These are phyloP conservation scores for Lottia scabra DNA, from an alignment of 2,888 invertebrate genomes.

Conservation along the genomic window DNA sequence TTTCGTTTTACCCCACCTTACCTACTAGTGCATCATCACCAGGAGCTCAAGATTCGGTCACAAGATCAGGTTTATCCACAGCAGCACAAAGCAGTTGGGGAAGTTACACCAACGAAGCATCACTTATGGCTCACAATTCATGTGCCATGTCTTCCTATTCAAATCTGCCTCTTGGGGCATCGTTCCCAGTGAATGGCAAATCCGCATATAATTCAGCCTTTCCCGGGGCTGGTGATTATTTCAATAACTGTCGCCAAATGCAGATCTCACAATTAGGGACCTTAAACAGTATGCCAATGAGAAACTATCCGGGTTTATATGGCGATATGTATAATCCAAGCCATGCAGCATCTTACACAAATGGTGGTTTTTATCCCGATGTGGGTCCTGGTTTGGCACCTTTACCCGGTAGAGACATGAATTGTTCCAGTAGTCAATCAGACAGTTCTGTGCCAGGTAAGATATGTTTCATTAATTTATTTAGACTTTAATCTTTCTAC, in stretches of 20 bases:
- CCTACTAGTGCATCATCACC: constrained; percentile 52
- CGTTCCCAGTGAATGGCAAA: constrained; percentile 59
- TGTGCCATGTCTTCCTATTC: constrained; percentile 61
- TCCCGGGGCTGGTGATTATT: constrained; percentile 54
- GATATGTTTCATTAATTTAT: too few relatives aligned
- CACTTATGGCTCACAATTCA: constrained; percentile 53
- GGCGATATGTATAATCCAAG: constrained; percentile 61
- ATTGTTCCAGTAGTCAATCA: constrained; percentile 55
- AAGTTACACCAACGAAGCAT: constrained; percentile 52
- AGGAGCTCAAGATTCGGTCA: constrained; percentile 49
- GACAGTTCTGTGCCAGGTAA: constrained; percentile 58
- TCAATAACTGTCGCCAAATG: constrained; percentile 61
- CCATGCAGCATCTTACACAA: constrained; percentile 56
- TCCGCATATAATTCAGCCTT: constrained; percentile 55
- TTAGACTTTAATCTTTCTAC: too few relatives aligned
- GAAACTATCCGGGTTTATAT: constrained; percentile 58
- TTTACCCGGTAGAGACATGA: constrained; percentile 57
- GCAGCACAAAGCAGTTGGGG: constrained; percentile 60
- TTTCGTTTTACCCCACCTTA: constrained; percentile 51
- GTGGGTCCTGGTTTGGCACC: constrained; percentile 60
- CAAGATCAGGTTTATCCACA: constrained; percentile 50
- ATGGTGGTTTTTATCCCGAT: constrained; percentile 61
- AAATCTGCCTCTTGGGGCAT: constrained; percentile 57
- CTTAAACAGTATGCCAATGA: constrained; percentile 58
- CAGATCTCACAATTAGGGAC: constrained; percentile 56